A percentile compares a stretch with the other conserved stretches of the same genome.
phyloP scores from a whole-genome alignment of 2,888 invertebrate genomes.

The Eurois occulta region DNA sequence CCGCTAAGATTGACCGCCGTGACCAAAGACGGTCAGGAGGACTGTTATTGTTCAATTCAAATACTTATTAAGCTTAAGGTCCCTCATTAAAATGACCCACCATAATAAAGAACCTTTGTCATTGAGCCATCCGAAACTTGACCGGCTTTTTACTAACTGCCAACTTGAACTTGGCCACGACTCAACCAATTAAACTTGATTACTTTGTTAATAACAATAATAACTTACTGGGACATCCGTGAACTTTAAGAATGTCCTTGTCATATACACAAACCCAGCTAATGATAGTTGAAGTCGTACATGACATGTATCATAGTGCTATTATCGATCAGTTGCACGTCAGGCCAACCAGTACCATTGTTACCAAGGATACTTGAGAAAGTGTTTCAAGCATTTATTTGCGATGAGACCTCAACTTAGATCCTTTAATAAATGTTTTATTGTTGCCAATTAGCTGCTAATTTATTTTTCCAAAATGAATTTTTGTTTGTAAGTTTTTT shows the following conservation, averaged over 20 bases:
- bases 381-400: conserved; percentile 33
- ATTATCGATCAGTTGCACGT: conserved; percentile 46
- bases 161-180: conserved; percentile 84
- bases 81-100: not conserved
- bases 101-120: conserved; percentile 8
- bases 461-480: not conserved
- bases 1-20: not conserved
- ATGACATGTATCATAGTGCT: conserved; percentile 20
- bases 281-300: conserved; percentile 43
- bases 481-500: not conserved
- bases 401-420: conserved; percentile 14
- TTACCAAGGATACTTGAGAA: conserved; percentile 37
- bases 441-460: not conserved
- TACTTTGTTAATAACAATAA: conserved; percentile 68
- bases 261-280: conserved; percentile 58
- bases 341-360: conserved; percentile 34
- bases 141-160: conserved; percentile 66
- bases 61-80: no score
- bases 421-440: conserved; percentile 1
- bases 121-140: conserved; percentile 19
- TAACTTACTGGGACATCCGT: conserved; percentile 56
- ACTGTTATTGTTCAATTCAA: not conserved
- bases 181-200: conserved; percentile 63
- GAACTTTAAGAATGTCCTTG: conserved; percentile 67
- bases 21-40: not conserved